Conservation (phyloP, 1,140 invertebrate species). For the Schlechtendalia chinensis region DNA sequence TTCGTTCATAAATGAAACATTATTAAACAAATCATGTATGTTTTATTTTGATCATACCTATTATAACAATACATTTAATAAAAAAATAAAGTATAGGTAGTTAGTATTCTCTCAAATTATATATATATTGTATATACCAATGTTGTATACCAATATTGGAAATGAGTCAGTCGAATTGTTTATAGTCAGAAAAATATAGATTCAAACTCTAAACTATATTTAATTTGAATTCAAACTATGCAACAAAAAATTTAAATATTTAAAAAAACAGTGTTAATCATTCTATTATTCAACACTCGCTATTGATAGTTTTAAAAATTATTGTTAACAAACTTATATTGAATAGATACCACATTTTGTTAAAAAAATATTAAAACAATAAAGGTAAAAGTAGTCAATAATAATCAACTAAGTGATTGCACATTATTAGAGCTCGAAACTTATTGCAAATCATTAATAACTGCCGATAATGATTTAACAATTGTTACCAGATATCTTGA, state of each 20-base stretch:
- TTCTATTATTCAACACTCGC: not conserved
- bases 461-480: too few species aligned
- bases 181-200: too few species aligned
- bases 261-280: not conserved
- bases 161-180: not conserved
- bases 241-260: too few species aligned
- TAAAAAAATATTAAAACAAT: not conserved
- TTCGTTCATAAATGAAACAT: not conserved
- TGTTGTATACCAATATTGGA: not conserved
- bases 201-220: too few species aligned
- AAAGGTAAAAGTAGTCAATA: not conserved
- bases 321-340: not conserved
- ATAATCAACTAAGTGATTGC: not conserved
- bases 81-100: not conserved
- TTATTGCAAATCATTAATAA: too few species aligned
- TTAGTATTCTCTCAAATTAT: not conserved
- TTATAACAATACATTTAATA: not conserved
- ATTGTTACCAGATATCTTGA: too few species aligned
- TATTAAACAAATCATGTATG: not conserved
- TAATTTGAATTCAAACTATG: too few species aligned
- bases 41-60: not conserved
- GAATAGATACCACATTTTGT: too few species aligned
- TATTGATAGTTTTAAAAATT: not conserved
- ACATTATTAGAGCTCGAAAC: too few species aligned
- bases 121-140: not conserved